Evolutionary conservation across 2,797 vertebrate species (phyloP).

Genomic region (Fundulus diaphanus): DNA sequence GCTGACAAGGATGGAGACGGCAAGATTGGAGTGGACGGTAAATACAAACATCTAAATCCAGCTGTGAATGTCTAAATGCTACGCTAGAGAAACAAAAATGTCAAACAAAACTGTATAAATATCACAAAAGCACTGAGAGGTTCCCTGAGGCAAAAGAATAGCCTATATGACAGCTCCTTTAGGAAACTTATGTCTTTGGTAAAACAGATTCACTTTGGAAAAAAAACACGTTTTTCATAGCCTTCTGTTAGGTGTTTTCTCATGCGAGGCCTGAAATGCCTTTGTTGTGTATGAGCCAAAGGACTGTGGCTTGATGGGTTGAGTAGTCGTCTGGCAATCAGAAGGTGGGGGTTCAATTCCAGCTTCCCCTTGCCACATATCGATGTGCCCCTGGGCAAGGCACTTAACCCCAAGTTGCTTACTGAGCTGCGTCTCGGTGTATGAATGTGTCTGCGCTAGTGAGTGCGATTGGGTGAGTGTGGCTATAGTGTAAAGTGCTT

Average conservation of each 20-base stretch:
- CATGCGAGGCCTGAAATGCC: not conserved
- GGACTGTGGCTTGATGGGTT: no score
- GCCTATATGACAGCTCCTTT: no score
- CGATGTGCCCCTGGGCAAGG: no score
- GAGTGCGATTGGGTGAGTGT: no score
- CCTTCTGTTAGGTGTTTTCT: not conserved
- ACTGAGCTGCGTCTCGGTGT: no score
- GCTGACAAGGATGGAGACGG: conserved; percentile 97
- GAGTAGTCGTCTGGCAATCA: no score
- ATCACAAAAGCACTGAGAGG: not conserved
- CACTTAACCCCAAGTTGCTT: no score
- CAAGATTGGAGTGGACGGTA: conserved; percentile 95
- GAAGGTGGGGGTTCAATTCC: no score
- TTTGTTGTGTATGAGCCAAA: not conserved
- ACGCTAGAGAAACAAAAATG: not conserved
- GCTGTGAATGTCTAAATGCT: not conserved
- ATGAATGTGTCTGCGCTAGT: no score
- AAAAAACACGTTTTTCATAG: not conserved
- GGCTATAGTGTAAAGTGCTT: no score
- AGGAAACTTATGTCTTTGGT: not conserved
- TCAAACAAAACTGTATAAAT: not conserved
- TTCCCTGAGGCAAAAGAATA: not conserved
- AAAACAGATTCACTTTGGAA: not conserved
- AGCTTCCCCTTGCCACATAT: no score
- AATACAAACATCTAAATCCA: conserved; percentile 30